Percentiles rank a stretch among this genome's conserved stretches.
phyloP scores from a whole-genome alignment of 1,140 invertebrate species.

The Polypedilum pembai region DNA sequence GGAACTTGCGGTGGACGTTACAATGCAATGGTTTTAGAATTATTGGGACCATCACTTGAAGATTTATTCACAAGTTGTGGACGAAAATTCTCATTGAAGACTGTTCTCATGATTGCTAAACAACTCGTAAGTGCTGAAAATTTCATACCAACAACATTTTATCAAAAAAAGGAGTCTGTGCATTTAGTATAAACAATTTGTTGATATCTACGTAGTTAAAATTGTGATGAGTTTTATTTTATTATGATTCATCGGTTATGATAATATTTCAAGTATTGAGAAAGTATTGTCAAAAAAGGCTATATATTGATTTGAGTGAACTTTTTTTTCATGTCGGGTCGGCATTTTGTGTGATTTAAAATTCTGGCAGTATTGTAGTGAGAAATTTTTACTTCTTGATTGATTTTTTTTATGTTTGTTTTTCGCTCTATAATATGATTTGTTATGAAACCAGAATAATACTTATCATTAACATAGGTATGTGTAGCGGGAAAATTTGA shows the following conservation, averaged over 20 bases:
- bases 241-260: not conserved
- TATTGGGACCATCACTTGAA: slow-evolving; percentile 70
- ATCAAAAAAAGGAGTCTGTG: slow-evolving; percentile 6
- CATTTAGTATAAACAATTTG: slow-evolving; percentile 7
- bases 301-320: not conserved
- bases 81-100: slow-evolving; percentile 70
- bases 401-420: not conserved
- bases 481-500: too few relatives aligned
- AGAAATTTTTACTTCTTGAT: not conserved
- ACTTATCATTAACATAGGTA: too few relatives aligned
- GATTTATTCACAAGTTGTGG: slow-evolving; percentile 73
- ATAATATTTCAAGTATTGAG: not conserved
- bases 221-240: not conserved
- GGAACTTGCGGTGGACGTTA: slow-evolving; percentile 76
- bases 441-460: too few relatives aligned
- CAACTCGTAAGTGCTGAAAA: slow-evolving; percentile 49
- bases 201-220: not conserved
- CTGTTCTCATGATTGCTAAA: slow-evolving; percentile 70
- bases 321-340: not conserved
- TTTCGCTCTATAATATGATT: not conserved
- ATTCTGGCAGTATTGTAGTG: not conserved
- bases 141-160: not conserved
- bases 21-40: slow-evolving; percentile 71
- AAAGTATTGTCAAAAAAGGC: not conserved
- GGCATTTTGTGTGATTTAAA: not conserved